A percentile compares a stretch with the other conserved stretches of the same genome.
Conservation (phyloP, 2,888 invertebrate genomes). For the Megastigmus dorsalis region DNA sequence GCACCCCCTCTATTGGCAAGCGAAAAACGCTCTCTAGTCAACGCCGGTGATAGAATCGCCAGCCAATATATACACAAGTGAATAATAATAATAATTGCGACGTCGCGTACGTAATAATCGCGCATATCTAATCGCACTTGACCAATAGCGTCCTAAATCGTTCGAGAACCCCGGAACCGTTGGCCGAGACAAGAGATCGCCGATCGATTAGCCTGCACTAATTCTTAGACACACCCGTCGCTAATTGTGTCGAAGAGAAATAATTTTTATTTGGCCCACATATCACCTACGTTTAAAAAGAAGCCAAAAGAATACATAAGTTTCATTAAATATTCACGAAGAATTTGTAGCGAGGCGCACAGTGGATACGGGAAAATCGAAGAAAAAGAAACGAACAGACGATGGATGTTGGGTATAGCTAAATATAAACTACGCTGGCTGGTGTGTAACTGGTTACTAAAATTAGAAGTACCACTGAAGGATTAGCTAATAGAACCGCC, state of each 20-base stretch:
- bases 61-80: too few species aligned
- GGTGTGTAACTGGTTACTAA: slow-evolving; percentile 26
- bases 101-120: background rate
- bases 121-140: background rate
- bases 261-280: too few species aligned
- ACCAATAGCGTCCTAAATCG: background rate
- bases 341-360: background rate
- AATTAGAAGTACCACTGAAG: slow-evolving; percentile 32
- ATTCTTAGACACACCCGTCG: too few species aligned
- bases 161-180: slow-evolving; percentile 3
- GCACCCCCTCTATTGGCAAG: too few species aligned
- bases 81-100: background rate
- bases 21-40: too few species aligned
- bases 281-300: too few species aligned
- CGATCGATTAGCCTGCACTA: background rate
- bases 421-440: slow-evolving; percentile 41
- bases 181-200: background rate
- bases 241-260: background rate
- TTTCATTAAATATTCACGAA: background rate
- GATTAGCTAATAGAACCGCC: slow-evolving; percentile 33
- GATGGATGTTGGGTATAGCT: background rate
- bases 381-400: slow-evolving; percentile 9
- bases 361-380: background rate
- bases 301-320: background rate
- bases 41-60: too few species aligned